phyloP scores from a whole-genome alignment of 2,888 invertebrate genomes.

The Amblyjoppa fuscipennis region DNA sequence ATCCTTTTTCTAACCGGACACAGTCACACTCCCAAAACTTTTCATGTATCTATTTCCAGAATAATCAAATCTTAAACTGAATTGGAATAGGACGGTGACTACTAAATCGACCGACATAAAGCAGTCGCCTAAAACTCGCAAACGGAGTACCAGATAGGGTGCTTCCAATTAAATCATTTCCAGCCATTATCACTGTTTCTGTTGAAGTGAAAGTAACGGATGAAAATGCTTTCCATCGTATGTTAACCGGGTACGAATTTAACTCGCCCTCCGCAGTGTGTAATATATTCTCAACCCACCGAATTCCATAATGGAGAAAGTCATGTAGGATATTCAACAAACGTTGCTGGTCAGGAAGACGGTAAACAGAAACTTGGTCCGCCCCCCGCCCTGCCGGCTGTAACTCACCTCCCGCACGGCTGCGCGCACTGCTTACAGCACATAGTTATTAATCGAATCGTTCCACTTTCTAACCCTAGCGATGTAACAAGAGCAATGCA shows the following conservation, averaged over 20 bases:
- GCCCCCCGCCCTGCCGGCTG: slow-evolving; percentile 15
- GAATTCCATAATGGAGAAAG: slow-evolving; percentile 61
- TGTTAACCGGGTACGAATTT: slow-evolving; percentile 4
- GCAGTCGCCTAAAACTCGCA: slow-evolving; percentile 17
- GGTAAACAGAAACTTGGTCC: slow-evolving; percentile 47
- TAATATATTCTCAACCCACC: slow-evolving; percentile 25
- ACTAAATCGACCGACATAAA: background rate
- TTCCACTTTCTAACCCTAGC: slow-evolving; percentile 77
- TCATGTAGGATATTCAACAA: slow-evolving; percentile 40
- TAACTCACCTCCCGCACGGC: slow-evolving; percentile 46
- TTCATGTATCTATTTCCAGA: background rate
- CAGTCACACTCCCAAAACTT: background rate
- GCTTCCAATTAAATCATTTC: slow-evolving; percentile 48
- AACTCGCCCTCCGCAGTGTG: slow-evolving; percentile 18
- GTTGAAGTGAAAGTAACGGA: background rate
- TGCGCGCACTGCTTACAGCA: slow-evolving; percentile 48
- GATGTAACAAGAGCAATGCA: slow-evolving; percentile 68
- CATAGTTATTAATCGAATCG: slow-evolving; percentile 76
- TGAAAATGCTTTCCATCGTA: background rate
- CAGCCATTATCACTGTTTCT: slow-evolving; percentile 28
- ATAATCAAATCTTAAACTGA: background rate
- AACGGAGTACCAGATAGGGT: slow-evolving; percentile 34
- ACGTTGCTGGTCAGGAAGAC: slow-evolving; percentile 20
- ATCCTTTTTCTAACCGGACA: slow-evolving; percentile 7
- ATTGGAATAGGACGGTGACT: background rate